Evolutionary conservation across 2,113 vertebrate genomes (phyloP), one percentile per base, ranked within the genome.

Genomic region (Candoia aspera): DNA sequence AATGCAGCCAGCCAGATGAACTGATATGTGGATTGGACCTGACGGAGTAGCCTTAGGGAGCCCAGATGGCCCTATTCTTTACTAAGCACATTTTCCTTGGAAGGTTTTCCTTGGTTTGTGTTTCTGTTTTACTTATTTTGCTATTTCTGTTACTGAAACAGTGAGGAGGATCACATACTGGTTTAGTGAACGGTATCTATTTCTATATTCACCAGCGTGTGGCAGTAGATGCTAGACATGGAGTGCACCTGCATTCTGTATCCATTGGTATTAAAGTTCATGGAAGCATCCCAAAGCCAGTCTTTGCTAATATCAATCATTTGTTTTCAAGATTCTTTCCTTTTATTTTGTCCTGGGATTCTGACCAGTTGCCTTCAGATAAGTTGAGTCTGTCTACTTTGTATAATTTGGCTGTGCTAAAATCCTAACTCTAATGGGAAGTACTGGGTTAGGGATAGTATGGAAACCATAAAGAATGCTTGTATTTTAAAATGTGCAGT

Each of bases 191-290:
- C 9, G 19, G 42, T 0, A 0, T 29, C 1, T 0, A 0, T 92
- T 85, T 90, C 73, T 19, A 1, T 53, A 88, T 0, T 93, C 37
- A 95, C 96, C 96, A 92, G 93, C 6, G 0, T 33, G 96, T 95
- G 97, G 96, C 96, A 97, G 96, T 94, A 97, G 91, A 92, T 60
- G 23, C 92, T 86, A 88, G 42, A 29, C 58, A 83, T 89, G 86
- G 92, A 49, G 54, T 33, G 33, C 58, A 84, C 3, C 26, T 60
- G 49, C 1, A 29, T 86, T 60, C 59, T 87, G 53, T 64, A 29
- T 2, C 54, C 19, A 26, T 57, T 8, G 54, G 29, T 55, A 33
- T 58, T 23, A 11, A 68, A 37, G 1, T 58, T 15, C 46, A 60
- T 3, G 13, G 57, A 85, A 62, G 11, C 4, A 4, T 57, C 24